These are phyloP conservation scores for Oryctolagus cuniculus DNA, from an alignment of 2,113 vertebrate species.

Conservation along the genomic window mOryCun1.1 NC_091443.1:102818001-102818500, in stretches of 20 bases:
- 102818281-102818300: neutral
- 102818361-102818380: neutral
- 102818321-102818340: neutral
- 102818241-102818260: neutral
- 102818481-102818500: too few relatives aligned
- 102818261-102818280: neutral
- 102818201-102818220: neutral
- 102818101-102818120: too few relatives aligned
- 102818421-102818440: neutral
- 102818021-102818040: too few relatives aligned
- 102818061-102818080: too few relatives aligned
- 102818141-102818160: too few relatives aligned
- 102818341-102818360: neutral
- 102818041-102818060: too few relatives aligned
- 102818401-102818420: neutral
- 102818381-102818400: neutral
- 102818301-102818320: neutral
- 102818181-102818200: neutral
- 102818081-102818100: too few relatives aligned
- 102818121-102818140: too few relatives aligned
- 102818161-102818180: neutral
- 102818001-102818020: too few relatives aligned
- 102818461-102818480: too few relatives aligned
- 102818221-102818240: neutral
- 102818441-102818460: too few relatives aligned